phyloP scores from a whole-genome alignment of 2,797 vertebrate genomes.

The Amblyopsis hoosieri region DNA sequence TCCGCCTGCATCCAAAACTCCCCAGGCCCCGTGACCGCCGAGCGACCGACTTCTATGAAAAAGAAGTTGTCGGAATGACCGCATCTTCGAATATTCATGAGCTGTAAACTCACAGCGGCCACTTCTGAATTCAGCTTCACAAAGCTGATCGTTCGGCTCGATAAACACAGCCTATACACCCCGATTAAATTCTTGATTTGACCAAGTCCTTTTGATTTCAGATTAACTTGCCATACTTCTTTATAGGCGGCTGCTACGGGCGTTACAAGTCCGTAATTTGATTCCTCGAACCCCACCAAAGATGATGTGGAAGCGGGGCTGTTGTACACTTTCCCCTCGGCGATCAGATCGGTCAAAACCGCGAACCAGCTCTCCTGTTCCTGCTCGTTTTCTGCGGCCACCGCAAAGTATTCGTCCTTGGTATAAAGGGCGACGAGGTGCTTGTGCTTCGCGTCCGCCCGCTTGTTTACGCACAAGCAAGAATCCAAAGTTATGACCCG shows the following conservation, averaged over 20 bases:
- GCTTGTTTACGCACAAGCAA: slow-evolving; percentile 95
- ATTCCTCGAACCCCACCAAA: slow-evolving; percentile 82
- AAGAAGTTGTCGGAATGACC: slow-evolving; percentile 98
- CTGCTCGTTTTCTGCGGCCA: slow-evolving; percentile 93
- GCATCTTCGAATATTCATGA: slow-evolving; percentile 96
- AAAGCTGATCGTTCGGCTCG: slow-evolving; percentile 89
- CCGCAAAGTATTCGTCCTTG: slow-evolving; percentile 96
- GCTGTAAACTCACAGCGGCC: slow-evolving; percentile 91
- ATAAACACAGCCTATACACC: slow-evolving; percentile 92
- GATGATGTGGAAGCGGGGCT: slow-evolving; percentile 79
- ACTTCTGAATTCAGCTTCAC: slow-evolving; percentile 92
- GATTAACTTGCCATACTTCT: slow-evolving; percentile 97
- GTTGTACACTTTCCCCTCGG: slow-evolving; percentile 83
- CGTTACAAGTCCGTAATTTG: slow-evolving; percentile 82
- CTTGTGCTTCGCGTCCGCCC: slow-evolving; percentile 97
- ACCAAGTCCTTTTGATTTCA: slow-evolving; percentile 94
- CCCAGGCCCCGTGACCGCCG: slow-evolving; percentile 92
- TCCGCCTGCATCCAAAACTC: slow-evolving; percentile 99
- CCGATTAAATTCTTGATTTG: slow-evolving; percentile 91
- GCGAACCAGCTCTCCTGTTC: slow-evolving; percentile 94
- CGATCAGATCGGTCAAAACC: slow-evolving; percentile 87
- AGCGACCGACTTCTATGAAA: slow-evolving; percentile 97
- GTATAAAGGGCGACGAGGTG: slow-evolving; percentile 98
- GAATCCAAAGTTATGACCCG: slow-evolving; percentile 90
- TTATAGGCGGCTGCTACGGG: slow-evolving; percentile 83